Evolutionary conservation across 2,797 vertebrate species (phyloP).

Genomic region (Enteromius viviparus): DNA sequence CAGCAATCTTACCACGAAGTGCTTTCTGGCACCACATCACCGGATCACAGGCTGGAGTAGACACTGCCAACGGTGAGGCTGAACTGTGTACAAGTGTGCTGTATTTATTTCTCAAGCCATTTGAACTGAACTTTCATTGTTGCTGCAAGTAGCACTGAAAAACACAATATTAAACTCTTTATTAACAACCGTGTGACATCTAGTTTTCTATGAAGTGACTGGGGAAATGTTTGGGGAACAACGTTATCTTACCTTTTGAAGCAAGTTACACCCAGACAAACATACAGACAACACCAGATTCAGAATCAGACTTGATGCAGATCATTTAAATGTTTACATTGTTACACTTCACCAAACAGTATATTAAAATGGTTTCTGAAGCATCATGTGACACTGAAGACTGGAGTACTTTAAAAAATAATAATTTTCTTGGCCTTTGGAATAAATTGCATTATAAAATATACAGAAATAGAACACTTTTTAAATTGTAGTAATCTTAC

Average conservation of each 20-base stretch:
- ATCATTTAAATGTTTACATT: not conserved
- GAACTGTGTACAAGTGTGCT: not conserved
- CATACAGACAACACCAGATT: not conserved
- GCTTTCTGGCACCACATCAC: conserved; percentile 98
- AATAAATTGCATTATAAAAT: too few relatives aligned
- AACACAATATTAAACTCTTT: too few relatives aligned
- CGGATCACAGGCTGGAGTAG: conserved; percentile 83
- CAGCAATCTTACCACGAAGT: conserved; percentile 91
- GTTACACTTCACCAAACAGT: not conserved
- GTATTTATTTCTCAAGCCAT: not conserved
- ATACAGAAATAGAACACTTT: too few relatives aligned
- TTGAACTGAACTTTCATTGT: not conserved
- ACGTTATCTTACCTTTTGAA: rapidly evolving
- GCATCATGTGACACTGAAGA: not conserved
- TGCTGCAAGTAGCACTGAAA: too few relatives aligned
- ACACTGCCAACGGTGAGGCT: conserved; percentile 77
- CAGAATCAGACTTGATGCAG: not conserved
- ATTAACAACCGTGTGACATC: too few relatives aligned
- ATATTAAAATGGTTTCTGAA: not conserved
- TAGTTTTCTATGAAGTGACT: too few relatives aligned
- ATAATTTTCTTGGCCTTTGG: too few relatives aligned
- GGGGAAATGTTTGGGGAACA: not conserved
- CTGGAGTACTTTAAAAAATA: not conserved
- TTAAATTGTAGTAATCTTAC: too few relatives aligned
- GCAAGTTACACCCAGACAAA: not conserved